These are phyloP conservation scores for Bombus vancouverensis DNA, from an alignment of 1,140 invertebrate species.

Conservation along the genomic window DNA sequence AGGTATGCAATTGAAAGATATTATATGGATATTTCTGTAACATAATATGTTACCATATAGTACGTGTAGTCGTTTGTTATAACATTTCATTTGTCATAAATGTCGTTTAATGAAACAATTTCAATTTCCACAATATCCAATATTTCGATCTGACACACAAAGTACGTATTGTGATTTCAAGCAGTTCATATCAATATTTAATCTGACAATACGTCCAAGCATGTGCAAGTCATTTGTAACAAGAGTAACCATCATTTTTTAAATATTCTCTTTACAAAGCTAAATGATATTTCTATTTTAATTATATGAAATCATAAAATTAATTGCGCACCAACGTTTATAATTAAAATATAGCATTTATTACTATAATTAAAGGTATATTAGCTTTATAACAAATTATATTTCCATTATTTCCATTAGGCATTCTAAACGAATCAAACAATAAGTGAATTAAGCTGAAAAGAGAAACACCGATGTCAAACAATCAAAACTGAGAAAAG, in stretches of 20 bases:
- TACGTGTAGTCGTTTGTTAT: neutral
- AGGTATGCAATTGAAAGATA: too few relatives aligned
- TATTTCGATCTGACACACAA: neutral
- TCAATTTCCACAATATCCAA: neutral
- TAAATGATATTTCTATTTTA: neutral
- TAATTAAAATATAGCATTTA: neutral
- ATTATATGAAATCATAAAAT: neutral
- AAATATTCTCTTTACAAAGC: neutral
- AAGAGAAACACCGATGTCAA: too few relatives aligned
- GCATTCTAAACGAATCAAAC: neutral
- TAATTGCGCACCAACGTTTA: neutral
- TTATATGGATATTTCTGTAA: neutral
- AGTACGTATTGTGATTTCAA: neutral
- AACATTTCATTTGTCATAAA: neutral
- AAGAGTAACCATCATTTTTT: neutral
- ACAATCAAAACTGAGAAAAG: too few relatives aligned
- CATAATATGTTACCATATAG: neutral
- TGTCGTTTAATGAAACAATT: conserved; percentile 1
- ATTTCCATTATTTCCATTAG: neutral
- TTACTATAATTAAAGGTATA: neutral
- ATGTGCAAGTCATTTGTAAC: neutral
- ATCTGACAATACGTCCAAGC: neutral
- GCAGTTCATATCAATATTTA: neutral
- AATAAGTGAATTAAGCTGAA: too few relatives aligned
- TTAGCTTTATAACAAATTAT: neutral